Percentiles rank a stretch among this genome's conserved stretches.
phyloP scores from a whole-genome alignment of 1,140 invertebrate species.

The Lethrus apterus region DNA sequence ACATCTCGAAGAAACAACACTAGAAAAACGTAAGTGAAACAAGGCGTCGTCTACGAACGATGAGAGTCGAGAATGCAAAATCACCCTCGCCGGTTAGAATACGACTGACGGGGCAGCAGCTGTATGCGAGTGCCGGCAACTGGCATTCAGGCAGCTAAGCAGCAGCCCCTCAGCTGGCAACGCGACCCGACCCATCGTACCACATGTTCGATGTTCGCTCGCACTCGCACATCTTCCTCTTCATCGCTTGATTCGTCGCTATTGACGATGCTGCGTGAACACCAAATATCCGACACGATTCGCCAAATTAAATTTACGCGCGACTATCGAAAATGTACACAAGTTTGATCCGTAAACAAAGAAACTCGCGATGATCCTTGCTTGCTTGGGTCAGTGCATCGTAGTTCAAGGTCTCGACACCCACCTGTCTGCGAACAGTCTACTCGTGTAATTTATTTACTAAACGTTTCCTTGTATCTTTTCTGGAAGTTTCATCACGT shows the following conservation, averaged over 20 bases:
- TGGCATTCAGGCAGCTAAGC: too few relatives aligned
- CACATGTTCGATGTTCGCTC: slow-evolving; percentile 7
- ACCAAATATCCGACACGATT: neutral
- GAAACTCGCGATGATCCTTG: neutral
- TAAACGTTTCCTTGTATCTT: neutral
- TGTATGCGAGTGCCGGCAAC: slow-evolving; percentile 9
- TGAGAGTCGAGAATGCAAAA: slow-evolving; percentile 2
- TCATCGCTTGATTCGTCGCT: neutral
- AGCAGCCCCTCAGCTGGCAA: slow-evolving; percentile 9
- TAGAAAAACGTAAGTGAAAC: slow-evolving; percentile 1
- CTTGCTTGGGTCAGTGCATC: slow-evolving; percentile 8
- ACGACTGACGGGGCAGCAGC: slow-evolving; percentile 9
- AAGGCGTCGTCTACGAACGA: neutral
- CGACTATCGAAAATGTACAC: too few relatives aligned
- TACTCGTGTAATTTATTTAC: neutral
- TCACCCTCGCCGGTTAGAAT: slow-evolving; percentile 9
- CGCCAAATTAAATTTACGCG: neutral
- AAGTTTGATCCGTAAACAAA: slow-evolving; percentile 4
- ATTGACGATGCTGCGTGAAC: neutral
- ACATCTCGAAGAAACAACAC: slow-evolving; percentile 3
- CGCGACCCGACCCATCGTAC: neutral
- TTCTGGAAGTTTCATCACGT: too few relatives aligned
- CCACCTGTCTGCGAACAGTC: slow-evolving; percentile 4
- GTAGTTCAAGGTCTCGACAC: slow-evolving; percentile 6
- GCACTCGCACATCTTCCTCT: slow-evolving; percentile 1